Percentiles rank a stretch among this genome's conserved stretches.
phyloP scores from a whole-genome alignment of 1,140 invertebrate genomes.

The Akabosia matsudoensis region DNA sequence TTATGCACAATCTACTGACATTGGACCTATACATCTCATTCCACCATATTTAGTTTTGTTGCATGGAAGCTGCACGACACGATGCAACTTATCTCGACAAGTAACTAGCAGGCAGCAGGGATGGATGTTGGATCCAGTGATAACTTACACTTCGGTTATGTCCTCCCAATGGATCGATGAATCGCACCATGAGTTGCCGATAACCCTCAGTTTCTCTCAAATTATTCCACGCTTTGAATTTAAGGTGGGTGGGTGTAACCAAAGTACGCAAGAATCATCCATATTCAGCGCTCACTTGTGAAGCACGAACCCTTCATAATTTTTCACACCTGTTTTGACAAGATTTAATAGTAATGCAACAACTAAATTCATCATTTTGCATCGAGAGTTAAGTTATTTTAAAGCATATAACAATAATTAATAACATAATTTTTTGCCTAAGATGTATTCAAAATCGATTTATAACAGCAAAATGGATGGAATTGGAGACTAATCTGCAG shows the following conservation, averaged over 20 bases:
- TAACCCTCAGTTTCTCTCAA: neutral
- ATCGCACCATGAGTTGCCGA: neutral
- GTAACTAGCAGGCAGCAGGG: constrained; percentile 5
- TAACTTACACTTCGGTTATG: constrained; percentile 11
- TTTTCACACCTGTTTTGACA: constrained; percentile 20
- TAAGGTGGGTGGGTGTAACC: neutral
- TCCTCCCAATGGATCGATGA: constrained; percentile 1
- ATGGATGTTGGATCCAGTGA: constrained; percentile 17
- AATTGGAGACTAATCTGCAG: too few species aligned
- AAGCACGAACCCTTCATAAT: too few species aligned
- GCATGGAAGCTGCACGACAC: neutral
- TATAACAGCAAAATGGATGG: too few species aligned
- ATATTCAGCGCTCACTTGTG: too few species aligned
- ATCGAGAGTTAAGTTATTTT: too few species aligned
- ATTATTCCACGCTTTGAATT: too few species aligned
- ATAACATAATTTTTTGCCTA: too few species aligned
- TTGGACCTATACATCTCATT: neutral
- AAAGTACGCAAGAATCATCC: too few species aligned
- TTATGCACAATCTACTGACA: neutral
- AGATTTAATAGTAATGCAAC: constrained; percentile 18
- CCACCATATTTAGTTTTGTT: neutral
- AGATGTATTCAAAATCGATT: too few species aligned
- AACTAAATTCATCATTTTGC: neutral
- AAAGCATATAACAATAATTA: too few species aligned
- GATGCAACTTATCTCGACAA: constrained; percentile 14